These are phyloP conservation scores for Nyctibius bracteatus DNA, from an alignment of 2,113 vertebrate species.

Conservation along the genomic window DNA sequence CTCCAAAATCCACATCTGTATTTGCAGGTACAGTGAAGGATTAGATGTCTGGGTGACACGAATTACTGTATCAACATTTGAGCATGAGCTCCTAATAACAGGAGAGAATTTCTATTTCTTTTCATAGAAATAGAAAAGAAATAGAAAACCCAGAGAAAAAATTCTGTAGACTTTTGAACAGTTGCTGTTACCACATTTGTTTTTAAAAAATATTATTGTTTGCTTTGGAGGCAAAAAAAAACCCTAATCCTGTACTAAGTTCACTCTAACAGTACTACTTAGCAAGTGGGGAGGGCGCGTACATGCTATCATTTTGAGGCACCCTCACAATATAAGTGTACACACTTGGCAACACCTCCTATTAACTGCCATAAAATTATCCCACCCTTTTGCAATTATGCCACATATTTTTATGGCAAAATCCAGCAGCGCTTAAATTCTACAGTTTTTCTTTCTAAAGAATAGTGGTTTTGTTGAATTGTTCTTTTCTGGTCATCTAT, in stretches of 20 bases:
- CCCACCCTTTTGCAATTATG: background rate
- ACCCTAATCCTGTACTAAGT: background rate
- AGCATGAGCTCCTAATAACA: background rate
- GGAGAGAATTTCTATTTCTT: no score
- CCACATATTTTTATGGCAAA: background rate
- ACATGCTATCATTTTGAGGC: background rate
- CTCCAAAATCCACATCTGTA: conserved; percentile 7
- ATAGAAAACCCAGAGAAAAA: background rate
- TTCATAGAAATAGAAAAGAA: no score
- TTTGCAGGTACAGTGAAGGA: conserved; percentile 5
- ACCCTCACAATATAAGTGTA: background rate
- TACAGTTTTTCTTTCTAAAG: background rate
- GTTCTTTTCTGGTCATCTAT: background rate
- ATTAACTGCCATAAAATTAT: background rate
- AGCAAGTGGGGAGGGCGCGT: background rate
- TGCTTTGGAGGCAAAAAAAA: background rate
- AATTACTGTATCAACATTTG: background rate
- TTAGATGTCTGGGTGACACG: background rate
- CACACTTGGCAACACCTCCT: background rate
- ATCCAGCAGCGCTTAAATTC: background rate
- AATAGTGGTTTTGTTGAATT: background rate
- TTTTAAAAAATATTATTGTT: background rate
- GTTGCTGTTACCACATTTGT: background rate
- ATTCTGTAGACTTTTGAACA: background rate
- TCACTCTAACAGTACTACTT: background rate